phyloP scores from a whole-genome alignment of 2,888 invertebrate genomes.

The Cheilosia soror region DNA sequence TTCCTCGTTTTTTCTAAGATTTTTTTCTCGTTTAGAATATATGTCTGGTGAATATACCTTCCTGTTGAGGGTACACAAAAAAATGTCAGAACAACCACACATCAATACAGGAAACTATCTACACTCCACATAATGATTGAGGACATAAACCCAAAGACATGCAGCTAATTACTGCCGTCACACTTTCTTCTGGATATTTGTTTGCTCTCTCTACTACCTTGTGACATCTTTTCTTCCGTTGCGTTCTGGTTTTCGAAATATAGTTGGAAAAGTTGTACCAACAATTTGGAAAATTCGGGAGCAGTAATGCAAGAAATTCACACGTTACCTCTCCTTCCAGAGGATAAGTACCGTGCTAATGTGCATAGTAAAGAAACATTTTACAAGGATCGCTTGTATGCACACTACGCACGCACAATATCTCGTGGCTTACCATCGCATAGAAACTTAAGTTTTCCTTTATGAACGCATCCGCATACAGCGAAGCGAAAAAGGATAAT shows the following conservation, averaged over 20 bases:
- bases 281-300: conserved; percentile 51
- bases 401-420: background rate
- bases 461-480: conserved; percentile 49
- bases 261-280: conserved; percentile 22
- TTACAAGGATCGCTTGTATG: conserved; percentile 45
- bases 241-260: conserved; percentile 26
- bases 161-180: conserved; percentile 36
- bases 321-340: conserved; percentile 25
- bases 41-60: no score
- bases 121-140: conserved; percentile 5
- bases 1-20: no score
- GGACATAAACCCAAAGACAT: conserved; percentile 13
- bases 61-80: no score
- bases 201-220: conserved; percentile 37
- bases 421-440: background rate
- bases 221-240: conserved; percentile 8
- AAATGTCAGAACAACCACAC: no score
- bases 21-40: no score
- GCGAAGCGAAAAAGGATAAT: conserved; percentile 40
- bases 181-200: conserved; percentile 31
- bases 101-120: no score
- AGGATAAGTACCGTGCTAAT: conserved; percentile 36
- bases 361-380: conserved; percentile 12
- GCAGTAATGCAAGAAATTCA: conserved; percentile 48
- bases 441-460: conserved; percentile 29